These are phyloP conservation scores for Malacosoma neustria DNA, from an alignment of 2,888 invertebrate genomes.

Conservation along the genomic window DNA sequence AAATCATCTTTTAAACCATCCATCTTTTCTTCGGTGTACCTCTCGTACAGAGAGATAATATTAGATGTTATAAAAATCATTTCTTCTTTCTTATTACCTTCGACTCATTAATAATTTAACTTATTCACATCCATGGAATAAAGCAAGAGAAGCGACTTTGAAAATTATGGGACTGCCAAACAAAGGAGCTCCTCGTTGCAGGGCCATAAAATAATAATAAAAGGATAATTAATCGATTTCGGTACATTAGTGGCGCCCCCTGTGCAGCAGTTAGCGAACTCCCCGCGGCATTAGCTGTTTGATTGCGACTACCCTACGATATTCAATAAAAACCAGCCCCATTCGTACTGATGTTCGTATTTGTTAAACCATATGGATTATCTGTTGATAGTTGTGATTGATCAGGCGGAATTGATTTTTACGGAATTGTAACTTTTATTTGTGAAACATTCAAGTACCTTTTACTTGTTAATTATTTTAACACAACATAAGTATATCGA, in stretches of 20 bases:
- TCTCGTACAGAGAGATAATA: too few species aligned
- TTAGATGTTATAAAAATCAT: too few species aligned
- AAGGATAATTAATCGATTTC: constrained; percentile 70
- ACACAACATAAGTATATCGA: not conserved
- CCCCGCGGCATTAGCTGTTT: constrained; percentile 49
- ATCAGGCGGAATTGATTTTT: constrained; percentile 7
- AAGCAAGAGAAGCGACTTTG: not conserved
- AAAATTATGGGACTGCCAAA: constrained; percentile 7
- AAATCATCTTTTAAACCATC: too few species aligned
- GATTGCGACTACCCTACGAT: constrained; percentile 36
- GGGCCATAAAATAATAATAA: constrained; percentile 69
- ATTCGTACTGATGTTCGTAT: constrained; percentile 51
- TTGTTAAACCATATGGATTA: constrained; percentile 61
- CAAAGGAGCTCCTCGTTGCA: constrained; percentile 12
- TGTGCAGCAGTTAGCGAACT: constrained; percentile 38
- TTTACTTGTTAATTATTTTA: not conserved
- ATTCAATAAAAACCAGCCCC: constrained; percentile 4
- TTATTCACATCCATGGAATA: too few species aligned
- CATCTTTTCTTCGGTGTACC: too few species aligned
- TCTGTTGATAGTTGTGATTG: constrained; percentile 40
- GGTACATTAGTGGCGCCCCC: constrained; percentile 58
- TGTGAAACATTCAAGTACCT: not conserved
- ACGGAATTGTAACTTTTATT: not conserved
- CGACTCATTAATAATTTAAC: too few species aligned
- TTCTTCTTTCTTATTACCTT: too few species aligned